Evolutionary conservation across 2,113 vertebrate genomes (phyloP), one percentile per base, ranked within the genome.

Genomic region (Rafetus swinhoei): DNA sequence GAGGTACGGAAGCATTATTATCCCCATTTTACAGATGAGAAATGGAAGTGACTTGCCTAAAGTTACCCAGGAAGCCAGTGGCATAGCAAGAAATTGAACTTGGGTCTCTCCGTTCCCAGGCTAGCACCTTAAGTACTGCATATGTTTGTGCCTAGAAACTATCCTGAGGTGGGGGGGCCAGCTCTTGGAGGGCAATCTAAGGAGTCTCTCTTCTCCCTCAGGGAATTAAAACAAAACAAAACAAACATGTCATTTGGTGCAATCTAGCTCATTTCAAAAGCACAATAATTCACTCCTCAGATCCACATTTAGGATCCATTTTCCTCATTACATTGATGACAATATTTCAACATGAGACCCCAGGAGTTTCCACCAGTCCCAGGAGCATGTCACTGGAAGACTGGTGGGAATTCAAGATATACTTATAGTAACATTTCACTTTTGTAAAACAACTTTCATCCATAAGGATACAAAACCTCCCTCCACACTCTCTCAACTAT

Each of bases 321-420:
- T 24, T 72, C n/a, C 9, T 45, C 74, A 65, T 10, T 4, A 9
- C 0, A 56, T 1, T 25, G 29, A 19, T 83, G 56, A 39, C 79
- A 92, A 81, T 85, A 84, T 62, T 92, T 79, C 56, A 82, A 79
- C 2, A 24, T 18, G 65, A 81, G 55, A 1, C 2, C 8, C 21
- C 3, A 1, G n/a, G 62, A 81, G 59, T 0, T 2, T 10, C 21
- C 4, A 1, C 27, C 56, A 8, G 25, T 6, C 65, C 54, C 16
- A 27, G 32, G 13, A 55, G n/a, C 85, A 85, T 81, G 72, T 88
- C 13, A 60, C 7, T 32, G 1, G 22, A 22, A 89, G 80, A 65
- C 2, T 25, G 6, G 4, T 0, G 0, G 59, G 52, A 32, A 39
- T 59, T 14, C 76, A 69, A 14, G 6, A 62, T 25, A 72, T 19